Evolutionary conservation across 2,888 invertebrate genomes (phyloP).

Genomic region (Himalopsyche kuldschensis): DNA sequence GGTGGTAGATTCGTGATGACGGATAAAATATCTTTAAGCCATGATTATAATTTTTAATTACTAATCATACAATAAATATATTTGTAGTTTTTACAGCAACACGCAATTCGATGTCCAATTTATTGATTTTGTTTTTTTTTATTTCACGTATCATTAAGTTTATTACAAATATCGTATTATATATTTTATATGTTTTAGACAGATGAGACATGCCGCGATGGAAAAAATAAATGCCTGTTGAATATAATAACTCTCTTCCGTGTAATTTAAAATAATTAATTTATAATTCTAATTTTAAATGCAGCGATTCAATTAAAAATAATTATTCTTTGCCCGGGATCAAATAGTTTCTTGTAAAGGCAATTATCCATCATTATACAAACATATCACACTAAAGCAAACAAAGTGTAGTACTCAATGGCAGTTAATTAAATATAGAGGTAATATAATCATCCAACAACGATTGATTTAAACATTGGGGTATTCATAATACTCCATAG

Average conservation of each 20-base stretch:
- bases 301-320: neutral
- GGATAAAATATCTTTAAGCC: too few species aligned
- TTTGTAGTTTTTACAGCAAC: too few species aligned
- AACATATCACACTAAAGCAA: neutral
- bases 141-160: neutral
- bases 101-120: too few species aligned
- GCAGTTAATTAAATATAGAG: neutral
- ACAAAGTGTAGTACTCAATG: neutral
- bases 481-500: too few species aligned
- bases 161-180: neutral
- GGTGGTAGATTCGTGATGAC: too few species aligned
- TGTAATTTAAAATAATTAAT: neutral
- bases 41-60: too few species aligned
- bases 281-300: neutral
- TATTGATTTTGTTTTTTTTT: neutral
- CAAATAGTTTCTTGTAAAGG: neutral
- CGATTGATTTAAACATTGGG: too few species aligned
- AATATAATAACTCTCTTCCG: neutral
- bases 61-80: too few species aligned
- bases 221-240: neutral
- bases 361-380: neutral
- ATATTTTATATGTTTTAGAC: neutral
- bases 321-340: neutral
- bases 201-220: neutral
- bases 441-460: too few species aligned